Evolutionary conservation across 2,113 vertebrate genomes (phyloP).

Genomic region (Rhagologus leucostigma): DNA sequence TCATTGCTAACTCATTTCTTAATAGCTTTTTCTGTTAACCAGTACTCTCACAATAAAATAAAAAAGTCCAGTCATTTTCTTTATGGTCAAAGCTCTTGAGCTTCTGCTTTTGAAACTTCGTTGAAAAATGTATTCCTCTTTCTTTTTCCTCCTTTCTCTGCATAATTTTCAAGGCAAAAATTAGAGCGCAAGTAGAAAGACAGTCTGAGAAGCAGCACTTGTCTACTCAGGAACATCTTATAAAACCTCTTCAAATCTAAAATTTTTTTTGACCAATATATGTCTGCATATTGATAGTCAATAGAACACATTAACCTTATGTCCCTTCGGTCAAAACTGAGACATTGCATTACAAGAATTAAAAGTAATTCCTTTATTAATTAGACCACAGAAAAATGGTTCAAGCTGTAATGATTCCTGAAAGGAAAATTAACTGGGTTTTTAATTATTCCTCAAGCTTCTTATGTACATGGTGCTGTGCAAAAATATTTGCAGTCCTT

Average conservation of each 20-base stretch:
- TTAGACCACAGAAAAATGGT: neutral
- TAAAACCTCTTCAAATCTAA: neutral
- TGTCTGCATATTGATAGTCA: neutral
- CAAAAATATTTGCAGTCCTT: neutral
- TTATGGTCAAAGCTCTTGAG: neutral
- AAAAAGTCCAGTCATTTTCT: neutral
- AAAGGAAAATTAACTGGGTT: neutral
- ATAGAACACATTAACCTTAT: neutral
- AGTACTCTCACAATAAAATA: neutral
- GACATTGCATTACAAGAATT: neutral
- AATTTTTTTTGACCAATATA: neutral
- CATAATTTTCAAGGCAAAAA: neutral
- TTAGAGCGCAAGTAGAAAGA: neutral
- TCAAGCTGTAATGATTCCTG: neutral
- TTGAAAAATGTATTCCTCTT: neutral
- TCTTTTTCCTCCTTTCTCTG: neutral
- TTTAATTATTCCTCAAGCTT: neutral
- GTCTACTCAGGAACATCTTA: neutral
- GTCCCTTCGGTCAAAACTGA: neutral
- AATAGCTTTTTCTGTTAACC: conserved; percentile 8
- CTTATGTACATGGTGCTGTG: neutral
- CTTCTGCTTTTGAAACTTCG: neutral
- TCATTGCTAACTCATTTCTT: neutral
- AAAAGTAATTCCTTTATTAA: neutral
- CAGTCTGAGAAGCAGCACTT: neutral